Base-by-base conservation (phyloP, 2,888 invertebrate species). In the Hirtodrosophila histrioides region DNA sequence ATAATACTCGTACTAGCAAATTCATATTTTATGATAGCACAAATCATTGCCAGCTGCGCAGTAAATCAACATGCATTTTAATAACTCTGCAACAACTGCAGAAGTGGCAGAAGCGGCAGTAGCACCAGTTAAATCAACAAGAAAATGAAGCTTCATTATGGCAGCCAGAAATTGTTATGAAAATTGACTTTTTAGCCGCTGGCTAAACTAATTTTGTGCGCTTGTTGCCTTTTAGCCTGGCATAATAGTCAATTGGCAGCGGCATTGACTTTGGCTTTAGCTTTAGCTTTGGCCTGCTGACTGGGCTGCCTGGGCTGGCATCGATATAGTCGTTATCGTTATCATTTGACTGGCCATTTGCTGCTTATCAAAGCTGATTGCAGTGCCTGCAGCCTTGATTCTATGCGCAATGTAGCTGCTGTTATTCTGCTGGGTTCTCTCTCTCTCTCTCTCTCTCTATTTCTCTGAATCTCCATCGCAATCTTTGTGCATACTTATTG, bases 341-440 rank as follows among this genome's bases (percentile, higher is more conserved):
- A 75, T 75, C 85, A 86, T 82, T 85, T 82, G 78, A 78, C 76
- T 76, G 75, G 58, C 85, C 80, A 86, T 85, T 78, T 82, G 68
- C 72, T 72, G 84, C 79, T 84, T 84, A 78, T 86, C 82, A 86
- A 84, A 85, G 84, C 85, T 85, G 84, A 85, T 85, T 85, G 85
- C 85, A 72, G 48, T 65, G 85, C 82, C 85, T 64, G 61, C 66
- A 74, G 85, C 78, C 51, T 50, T 53, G 63, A 40, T 31, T 63
- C 27, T 29, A 24, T n/a, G 10, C 40, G 7, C 37, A 23, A 23
- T 46, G 33, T 33, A 23, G 40, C 46, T 35, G 17, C 39, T 62
- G 4, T 39, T 55, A 23, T 64, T 46, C 37, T 40, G 9, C 11
- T 51, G 11, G 37, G 33, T 46, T 53, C 50, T 31, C n/a, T 44